phyloP scores from a whole-genome alignment of 2,113 vertebrate genomes.

The Gavia stellata region DNA sequence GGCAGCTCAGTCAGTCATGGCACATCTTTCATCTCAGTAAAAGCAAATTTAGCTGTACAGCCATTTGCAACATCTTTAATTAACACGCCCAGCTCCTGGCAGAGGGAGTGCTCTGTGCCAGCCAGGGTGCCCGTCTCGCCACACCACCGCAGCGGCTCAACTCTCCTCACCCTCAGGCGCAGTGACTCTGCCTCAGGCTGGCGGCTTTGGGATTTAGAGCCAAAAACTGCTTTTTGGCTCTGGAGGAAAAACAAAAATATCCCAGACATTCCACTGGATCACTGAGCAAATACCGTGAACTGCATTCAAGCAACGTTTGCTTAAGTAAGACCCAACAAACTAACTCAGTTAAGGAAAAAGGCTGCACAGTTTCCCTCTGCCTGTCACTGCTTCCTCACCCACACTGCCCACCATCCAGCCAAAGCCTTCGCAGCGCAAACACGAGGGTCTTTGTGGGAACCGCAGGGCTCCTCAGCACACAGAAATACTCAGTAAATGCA shows the following conservation, averaged over 20 bases:
- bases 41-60: not conserved
- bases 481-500: not conserved
- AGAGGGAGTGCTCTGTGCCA: not conserved
- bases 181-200: not conserved
- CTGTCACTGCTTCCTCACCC: not conserved
- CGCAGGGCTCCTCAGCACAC: not conserved
- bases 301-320: not conserved
- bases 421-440: not conserved
- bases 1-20: not conserved
- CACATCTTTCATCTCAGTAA: not conserved
- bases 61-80: not conserved
- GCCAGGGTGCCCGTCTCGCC: not conserved
- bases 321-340: not conserved
- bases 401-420: not conserved
- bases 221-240: not conserved
- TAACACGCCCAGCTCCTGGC: not conserved
- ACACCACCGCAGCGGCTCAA: not conserved
- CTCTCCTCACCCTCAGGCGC: not conserved
- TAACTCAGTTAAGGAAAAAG: not conserved
- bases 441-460: not conserved
- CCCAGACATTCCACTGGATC: constrained; percentile 51
- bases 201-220: not conserved
- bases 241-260: constrained; percentile 39
- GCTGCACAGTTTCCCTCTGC: not conserved
- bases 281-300: constrained; percentile 15